A percentile compares a stretch with the other conserved stretches of the same genome.
Conservation (phyloP, 2,113 vertebrate species). For the Corapipo altera region DNA sequence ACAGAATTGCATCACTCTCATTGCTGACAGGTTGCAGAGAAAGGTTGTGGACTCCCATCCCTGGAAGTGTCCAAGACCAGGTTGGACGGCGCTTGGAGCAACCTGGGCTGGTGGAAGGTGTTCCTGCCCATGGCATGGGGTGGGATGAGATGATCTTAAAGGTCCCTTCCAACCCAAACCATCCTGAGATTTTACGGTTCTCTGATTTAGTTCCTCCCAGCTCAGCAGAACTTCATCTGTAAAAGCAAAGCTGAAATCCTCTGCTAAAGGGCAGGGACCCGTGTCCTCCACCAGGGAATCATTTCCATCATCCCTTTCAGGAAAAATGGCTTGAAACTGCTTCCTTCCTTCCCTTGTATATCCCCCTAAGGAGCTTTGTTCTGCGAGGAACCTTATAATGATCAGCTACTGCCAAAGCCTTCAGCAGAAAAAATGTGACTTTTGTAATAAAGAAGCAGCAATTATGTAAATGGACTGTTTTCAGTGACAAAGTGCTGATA, state of each 20-base stretch:
- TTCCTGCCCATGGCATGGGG: not conserved
- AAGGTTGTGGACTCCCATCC: not conserved
- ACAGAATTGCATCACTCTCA: not conserved
- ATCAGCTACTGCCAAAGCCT: not conserved
- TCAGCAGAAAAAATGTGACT: not conserved
- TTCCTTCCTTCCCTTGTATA: not conserved
- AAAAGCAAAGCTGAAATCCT: not conserved
- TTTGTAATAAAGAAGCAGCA: not conserved
- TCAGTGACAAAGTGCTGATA: not conserved
- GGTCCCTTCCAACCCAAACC: not conserved
- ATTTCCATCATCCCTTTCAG: not conserved
- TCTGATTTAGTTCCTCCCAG: not conserved
- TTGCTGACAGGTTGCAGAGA: not conserved
- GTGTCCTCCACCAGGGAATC: not conserved
- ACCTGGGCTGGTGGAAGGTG: not conserved
- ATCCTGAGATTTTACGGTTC: not conserved
- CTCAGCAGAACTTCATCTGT: not conserved
- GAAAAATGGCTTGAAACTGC: not conserved
- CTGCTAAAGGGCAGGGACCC: not conserved
- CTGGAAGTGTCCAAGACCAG: not conserved
- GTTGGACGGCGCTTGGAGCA: accelerated
- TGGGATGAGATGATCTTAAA: not conserved
- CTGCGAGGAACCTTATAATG: not conserved
- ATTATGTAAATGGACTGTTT: not conserved
- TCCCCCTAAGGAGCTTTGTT: not conserved